A percentile compares a stretch with the other conserved stretches of the same genome.
These are phyloP conservation scores for Climacteris rufus DNA, from an alignment of 2,113 vertebrate genomes.

Conservation along the genomic window DNA sequence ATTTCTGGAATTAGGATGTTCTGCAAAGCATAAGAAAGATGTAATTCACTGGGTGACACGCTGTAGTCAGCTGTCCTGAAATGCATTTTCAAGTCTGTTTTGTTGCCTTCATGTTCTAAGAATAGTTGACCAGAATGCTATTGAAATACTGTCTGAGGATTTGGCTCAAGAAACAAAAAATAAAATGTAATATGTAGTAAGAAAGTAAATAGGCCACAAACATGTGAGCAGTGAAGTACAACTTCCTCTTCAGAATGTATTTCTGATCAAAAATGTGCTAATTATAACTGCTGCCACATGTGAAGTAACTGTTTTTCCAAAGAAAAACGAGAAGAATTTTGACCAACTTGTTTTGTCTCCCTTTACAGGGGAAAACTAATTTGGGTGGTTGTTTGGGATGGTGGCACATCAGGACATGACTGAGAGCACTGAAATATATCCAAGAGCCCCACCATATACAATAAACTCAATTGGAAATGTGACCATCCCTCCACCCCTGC, in stretches of 20 bases:
- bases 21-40: background rate
- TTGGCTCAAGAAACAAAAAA: background rate
- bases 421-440: background rate
- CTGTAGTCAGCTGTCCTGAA: constrained; percentile 1
- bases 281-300: background rate
- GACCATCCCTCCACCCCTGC: background rate
- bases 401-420: background rate
- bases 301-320: background rate
- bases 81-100: background rate
- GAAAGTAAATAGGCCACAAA: background rate
- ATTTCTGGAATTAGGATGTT: constrained; percentile 20
- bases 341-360: background rate
- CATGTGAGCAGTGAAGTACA: background rate
- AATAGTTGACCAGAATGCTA: background rate
- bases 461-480: background rate
- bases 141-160: background rate
- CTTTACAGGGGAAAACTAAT: background rate
- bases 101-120: background rate
- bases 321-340: background rate
- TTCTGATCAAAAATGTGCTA: background rate
- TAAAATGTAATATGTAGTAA: background rate
- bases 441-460: background rate
- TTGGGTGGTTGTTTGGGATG: background rate
- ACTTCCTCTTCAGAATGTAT: background rate
- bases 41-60: background rate